phyloP scores from a whole-genome alignment of 2,888 invertebrate species.

The Hermaeophaga mercurialis region DNA sequence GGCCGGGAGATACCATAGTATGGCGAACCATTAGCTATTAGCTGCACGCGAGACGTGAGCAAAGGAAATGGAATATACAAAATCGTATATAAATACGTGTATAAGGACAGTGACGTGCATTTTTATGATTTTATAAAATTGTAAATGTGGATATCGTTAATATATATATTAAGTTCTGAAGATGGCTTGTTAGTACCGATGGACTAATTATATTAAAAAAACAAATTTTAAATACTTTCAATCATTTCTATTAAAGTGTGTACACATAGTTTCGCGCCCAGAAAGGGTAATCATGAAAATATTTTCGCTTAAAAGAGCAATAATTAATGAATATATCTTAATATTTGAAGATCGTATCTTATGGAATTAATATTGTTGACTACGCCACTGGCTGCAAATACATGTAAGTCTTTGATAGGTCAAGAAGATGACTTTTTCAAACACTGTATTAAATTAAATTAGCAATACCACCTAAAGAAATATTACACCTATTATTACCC shows the following conservation, averaged over 20 bases:
- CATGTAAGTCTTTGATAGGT: not conserved
- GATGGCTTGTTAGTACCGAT: no score
- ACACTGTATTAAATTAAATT: not conserved
- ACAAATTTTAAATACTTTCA: no score
- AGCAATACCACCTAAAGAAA: not conserved
- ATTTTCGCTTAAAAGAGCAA: no score
- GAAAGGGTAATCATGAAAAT: no score
- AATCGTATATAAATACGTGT: conserved; percentile 7
- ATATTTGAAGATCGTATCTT: no score
- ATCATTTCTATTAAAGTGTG: no score
- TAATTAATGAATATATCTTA: no score
- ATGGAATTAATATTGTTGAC: no score
- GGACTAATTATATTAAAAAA: no score
- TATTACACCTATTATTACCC: not conserved
- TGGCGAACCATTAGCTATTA: conserved; percentile 17
- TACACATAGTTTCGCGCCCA: no score
- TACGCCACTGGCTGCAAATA: not conserved
- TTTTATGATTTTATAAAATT: not conserved
- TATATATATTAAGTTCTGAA: not conserved
- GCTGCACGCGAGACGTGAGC: conserved; percentile 19
- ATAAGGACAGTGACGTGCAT: not conserved
- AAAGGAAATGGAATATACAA: conserved; percentile 20
- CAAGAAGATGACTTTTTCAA: not conserved
- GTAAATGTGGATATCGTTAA: not conserved
- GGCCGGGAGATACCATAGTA: conserved; percentile 24